phyloP scores from a whole-genome alignment of 2,888 invertebrate species.

The Drosophila rubida region DNA sequence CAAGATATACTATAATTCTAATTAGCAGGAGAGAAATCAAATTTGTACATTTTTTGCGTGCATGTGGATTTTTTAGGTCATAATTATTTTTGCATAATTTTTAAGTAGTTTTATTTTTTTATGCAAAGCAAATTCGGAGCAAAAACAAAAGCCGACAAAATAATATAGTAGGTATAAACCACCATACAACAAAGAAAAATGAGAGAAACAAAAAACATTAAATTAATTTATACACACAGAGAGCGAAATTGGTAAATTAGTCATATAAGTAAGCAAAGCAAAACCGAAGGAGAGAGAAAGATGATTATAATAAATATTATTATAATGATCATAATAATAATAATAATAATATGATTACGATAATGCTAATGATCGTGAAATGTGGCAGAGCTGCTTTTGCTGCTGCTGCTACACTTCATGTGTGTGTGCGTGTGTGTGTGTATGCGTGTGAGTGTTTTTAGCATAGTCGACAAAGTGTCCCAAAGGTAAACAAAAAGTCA shows the following conservation, averaged over 20 bases:
- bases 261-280: constrained; percentile 41
- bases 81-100: constrained; percentile 71
- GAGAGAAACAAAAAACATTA: constrained; percentile 37
- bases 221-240: constrained; percentile 63
- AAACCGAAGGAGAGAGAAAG: constrained; percentile 34
- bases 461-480: constrained; percentile 47
- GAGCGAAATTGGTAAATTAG: constrained; percentile 57
- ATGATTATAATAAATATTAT: constrained; percentile 21
- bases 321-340: constrained; percentile 23
- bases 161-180: not conserved
- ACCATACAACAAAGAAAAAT: constrained; percentile 18
- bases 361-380: constrained; percentile 20
- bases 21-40: constrained; percentile 34
- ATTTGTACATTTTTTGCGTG: constrained; percentile 58
- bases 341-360: constrained; percentile 11
- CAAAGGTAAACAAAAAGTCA: constrained; percentile 56
- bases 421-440: not conserved
- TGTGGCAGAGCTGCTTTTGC: constrained; percentile 26
- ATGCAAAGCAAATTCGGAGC: constrained; percentile 67
- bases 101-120: constrained; percentile 74
- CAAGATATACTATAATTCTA: constrained; percentile 14
- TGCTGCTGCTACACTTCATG: constrained; percentile 26
- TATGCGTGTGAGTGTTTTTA: constrained; percentile 7
- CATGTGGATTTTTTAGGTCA: constrained; percentile 42
- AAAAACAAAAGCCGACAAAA: not conserved